phyloP scores from a whole-genome alignment of 1,140 invertebrate species.

The Zaprionus vittiger region DNA sequence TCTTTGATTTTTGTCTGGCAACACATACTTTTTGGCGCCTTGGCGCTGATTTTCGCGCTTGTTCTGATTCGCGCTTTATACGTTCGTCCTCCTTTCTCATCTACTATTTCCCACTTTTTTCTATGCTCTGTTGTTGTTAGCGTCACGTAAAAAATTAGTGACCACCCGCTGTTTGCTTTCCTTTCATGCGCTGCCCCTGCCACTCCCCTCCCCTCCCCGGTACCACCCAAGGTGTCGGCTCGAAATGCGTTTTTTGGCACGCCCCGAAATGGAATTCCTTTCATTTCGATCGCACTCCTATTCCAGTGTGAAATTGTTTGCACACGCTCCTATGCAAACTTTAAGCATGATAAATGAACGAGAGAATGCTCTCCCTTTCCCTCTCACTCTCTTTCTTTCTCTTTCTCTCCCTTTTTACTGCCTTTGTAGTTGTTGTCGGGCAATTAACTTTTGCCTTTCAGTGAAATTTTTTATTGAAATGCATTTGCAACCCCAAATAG shows the following conservation, averaged over 20 bases:
- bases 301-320: constrained; percentile 68
- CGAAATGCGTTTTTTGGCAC: constrained; percentile 59
- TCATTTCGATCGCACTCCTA: constrained; percentile 49
- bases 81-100: not conserved
- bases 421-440: constrained; percentile 50
- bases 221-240: constrained; percentile 66
- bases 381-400: constrained; percentile 7
- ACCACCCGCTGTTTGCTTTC: constrained; percentile 69
- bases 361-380: not conserved
- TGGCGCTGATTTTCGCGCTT: constrained; percentile 60
- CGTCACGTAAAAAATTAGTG: constrained; percentile 80
- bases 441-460: constrained; percentile 71
- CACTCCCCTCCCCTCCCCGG: not conserved
- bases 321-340: constrained; percentile 75
- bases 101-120: constrained; percentile 6
- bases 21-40: constrained; percentile 77
- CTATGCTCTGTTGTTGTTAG: constrained; percentile 47
- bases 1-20: constrained; percentile 69
- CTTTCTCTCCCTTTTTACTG: constrained; percentile 27
- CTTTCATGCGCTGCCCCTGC: not conserved
- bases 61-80: constrained; percentile 18
- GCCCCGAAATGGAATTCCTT: constrained; percentile 58
- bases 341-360: constrained; percentile 79
- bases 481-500: constrained; percentile 66
- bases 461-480: constrained; percentile 67